Base-by-base conservation (phyloP, 2,113 vertebrate genomes). In the Alethe diademata region DNA sequence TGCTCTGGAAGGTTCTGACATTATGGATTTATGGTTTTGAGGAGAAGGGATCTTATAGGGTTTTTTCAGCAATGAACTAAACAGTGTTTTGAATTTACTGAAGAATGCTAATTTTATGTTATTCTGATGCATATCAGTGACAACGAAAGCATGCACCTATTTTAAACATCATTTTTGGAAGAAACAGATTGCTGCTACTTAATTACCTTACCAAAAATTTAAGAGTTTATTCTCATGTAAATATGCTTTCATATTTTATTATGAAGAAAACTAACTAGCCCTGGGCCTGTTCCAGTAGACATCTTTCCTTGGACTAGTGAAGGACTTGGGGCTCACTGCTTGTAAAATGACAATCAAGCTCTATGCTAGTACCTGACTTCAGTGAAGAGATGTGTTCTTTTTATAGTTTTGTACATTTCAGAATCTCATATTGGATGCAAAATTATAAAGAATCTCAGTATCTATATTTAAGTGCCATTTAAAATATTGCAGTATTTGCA, bases 321-420 rank as follows among this genome's bases (percentile, higher is more conserved):
- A 71, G 90, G 88, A 80, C 48, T 53, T 84, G 64, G 71, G 85
- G 92, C 79, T 96, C 95, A 64, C 86, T 97, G 94, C 97, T 96
- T 97, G 93, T 94, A 87, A 97, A 95, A 97, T 96, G 99, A 99
- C 99, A 99, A 99, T 99, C 98, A 98, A 97, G 78, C 97, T 96
- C 97, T 96, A 79, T 94, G 94, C 92, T 75, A 97, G 82, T 88
- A 88, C 86, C 76, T 93, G 95, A 85, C 58, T 84, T 97, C 98
- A 97, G 80, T 98, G 97, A 98, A 98, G 97, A 98, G 98, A 96
- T 97, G 95, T 92, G 98, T 98, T 98, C 98, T 97, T 98, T 85
- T 96, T 97, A 93, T 92, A 98, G 97, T 97, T 97, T 75, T 98
- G 97, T 97, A 98, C 93, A 98, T 92, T 98, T 92, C 96, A 97